A percentile compares a stretch with the other conserved stretches of the same genome.
phyloP scores from a whole-genome alignment of 2,888 invertebrate genomes.

The Lissocephala sabroskyi region DNA sequence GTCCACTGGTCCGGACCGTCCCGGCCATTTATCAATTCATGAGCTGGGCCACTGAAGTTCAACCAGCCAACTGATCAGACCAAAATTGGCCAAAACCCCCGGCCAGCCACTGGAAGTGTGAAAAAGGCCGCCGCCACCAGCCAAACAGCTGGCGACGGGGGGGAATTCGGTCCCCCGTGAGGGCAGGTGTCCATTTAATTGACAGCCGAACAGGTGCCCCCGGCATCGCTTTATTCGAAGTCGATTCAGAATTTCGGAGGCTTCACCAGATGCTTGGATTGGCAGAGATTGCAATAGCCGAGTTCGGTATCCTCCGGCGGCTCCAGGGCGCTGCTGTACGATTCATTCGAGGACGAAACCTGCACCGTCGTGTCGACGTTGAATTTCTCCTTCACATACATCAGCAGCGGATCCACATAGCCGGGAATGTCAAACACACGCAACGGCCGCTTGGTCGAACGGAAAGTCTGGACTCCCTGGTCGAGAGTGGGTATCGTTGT shows the following conservation, averaged over 20 bases:
- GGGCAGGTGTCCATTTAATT: conserved; percentile 64
- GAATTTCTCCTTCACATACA: conserved; percentile 6
- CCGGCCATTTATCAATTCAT: conserved; percentile 55
- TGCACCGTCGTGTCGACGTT: not conserved
- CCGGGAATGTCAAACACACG: not conserved
- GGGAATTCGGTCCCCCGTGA: no score
- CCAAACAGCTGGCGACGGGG: conserved; percentile 6
- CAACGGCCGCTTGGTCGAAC: not conserved
- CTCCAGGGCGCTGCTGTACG: not conserved
- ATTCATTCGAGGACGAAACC: not conserved
- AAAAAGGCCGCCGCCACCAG: conserved; percentile 38
- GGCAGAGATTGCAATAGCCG: conserved; percentile 12
- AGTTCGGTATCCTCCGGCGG: not conserved
- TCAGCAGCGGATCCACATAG: conserved; percentile 5
- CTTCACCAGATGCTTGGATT: conserved; percentile 11
- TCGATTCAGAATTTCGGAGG: conserved; percentile 26
- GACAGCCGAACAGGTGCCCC: conserved; percentile 52
- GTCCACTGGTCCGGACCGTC: conserved; percentile 3
- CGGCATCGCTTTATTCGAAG: conserved; percentile 28
- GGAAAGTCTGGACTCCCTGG: not conserved
- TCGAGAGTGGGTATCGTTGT: not conserved
- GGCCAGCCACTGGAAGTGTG: conserved; percentile 37
- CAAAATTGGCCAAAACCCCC: conserved; percentile 11
- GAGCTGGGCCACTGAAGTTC: conserved; percentile 17
- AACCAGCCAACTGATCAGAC: conserved; percentile 2